A percentile compares a stretch with the other conserved stretches of the same genome.
phyloP scores from a whole-genome alignment of 2,888 invertebrate species.

The Himalopsyche tibetana region DNA sequence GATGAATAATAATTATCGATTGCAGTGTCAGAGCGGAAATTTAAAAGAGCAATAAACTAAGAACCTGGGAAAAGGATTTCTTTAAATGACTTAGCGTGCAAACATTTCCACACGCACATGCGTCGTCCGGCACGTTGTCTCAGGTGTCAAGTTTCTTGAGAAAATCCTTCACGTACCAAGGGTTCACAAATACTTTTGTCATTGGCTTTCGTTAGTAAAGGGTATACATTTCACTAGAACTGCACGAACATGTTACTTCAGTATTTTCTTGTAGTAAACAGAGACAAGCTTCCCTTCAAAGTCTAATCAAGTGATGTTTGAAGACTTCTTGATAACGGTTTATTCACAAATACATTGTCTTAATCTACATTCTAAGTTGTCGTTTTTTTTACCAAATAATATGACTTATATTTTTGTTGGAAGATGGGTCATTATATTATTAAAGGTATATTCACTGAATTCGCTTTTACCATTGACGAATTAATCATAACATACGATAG shows the following conservation, averaged over 20 bases:
- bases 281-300: not conserved
- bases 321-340: not conserved
- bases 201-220: not conserved
- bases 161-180: not conserved
- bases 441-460: too few relatives aligned
- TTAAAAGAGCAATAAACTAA: not conserved
- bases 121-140: not conserved
- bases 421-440: too few relatives aligned
- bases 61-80: not conserved
- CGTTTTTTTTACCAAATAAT: too few relatives aligned
- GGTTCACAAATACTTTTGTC: not conserved
- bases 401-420: too few relatives aligned
- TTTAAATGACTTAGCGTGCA: not conserved
- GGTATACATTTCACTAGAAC: not conserved
- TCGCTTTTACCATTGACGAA: too few relatives aligned
- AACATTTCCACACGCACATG: conserved; percentile 3
- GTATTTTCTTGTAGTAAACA: too few relatives aligned
- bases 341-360: not conserved
- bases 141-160: conserved; percentile 3
- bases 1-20: too few relatives aligned
- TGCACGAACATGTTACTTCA: not conserved
- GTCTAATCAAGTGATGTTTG: not conserved
- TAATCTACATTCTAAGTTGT: not conserved
- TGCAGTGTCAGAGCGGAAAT: too few relatives aligned
- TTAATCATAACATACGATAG: too few relatives aligned